Evolutionary conservation across 2,797 vertebrate species (phyloP), one percentile per base, ranked within the genome.

Genomic region (Serranus cabrilla): DNA sequence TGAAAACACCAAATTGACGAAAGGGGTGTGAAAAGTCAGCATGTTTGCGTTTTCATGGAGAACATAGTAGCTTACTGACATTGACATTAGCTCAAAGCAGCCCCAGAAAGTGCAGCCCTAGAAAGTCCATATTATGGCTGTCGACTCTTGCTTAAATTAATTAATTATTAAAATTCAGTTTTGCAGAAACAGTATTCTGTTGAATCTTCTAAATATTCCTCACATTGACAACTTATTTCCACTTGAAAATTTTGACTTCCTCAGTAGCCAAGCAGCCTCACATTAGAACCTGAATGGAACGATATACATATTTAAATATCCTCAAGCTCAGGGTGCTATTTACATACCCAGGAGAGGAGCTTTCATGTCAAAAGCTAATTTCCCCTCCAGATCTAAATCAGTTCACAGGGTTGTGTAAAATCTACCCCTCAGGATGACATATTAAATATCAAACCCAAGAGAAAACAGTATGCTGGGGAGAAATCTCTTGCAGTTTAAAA

Each of bases 281-380:
- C 73, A 71, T 70, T 58, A 58, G 52, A 65, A 46, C 17, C 55
- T 40, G 61, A 83, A 73, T n/a, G 17, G 64, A 49, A 45, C 39
- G 47, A 67, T 46, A 76, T 78, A 59, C 46, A 70, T 77, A 78
- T 82, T 79, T 83, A 83, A 34, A 34, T 80, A 65, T 82, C 49
- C 51, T 59, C 61, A 37, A 78, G 62, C 77, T 69, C 4, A 2
- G 42, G 75, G 51, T 63, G 60, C 54, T 76, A 79, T 79, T 87
- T 82, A 83, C 72, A 81, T 49, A 74, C 56, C 59, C 72, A 68
- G 25, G 51, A 86, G 77, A 84, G n/a, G 42, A 40, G 71, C 61
- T 84, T 89, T 88, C 65, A 86, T 78, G 74, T 86, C 68, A 81
- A 82, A 84, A 85, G 76, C 61, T 75, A 79, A 87, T 82, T 85